phyloP scores from a whole-genome alignment of 2,113 vertebrate genomes.

The Theristicus caerulescens region DNA sequence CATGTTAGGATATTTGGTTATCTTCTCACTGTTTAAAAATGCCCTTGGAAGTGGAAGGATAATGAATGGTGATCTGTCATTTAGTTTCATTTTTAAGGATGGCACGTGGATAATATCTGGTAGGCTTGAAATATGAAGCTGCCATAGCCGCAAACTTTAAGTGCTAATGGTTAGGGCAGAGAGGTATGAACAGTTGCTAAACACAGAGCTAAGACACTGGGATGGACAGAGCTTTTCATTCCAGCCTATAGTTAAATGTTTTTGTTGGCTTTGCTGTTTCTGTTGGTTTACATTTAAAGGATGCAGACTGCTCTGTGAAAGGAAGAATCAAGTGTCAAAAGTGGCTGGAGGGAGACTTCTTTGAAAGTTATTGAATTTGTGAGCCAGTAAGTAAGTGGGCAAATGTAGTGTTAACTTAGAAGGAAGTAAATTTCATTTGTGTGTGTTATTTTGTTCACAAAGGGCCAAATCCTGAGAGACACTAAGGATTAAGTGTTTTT shows the following conservation, averaged over 20 bases:
- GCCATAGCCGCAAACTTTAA: neutral
- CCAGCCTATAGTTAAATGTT: neutral
- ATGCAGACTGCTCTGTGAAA: neutral
- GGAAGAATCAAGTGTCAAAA: conserved; percentile 38
- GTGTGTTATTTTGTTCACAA: neutral
- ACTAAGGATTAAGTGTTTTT: conserved; percentile 19
- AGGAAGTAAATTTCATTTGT: neutral
- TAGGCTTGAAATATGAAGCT: conserved; percentile 7
- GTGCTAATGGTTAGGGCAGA: neutral
- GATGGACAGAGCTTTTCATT: neutral
- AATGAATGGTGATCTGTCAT: neutral
- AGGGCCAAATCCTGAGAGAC: conserved; percentile 5
- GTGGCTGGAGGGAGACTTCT: conserved; percentile 20
- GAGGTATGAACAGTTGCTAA: neutral
- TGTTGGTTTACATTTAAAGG: conserved; percentile 12
- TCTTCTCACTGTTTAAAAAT: conserved; percentile 2
- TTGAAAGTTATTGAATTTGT: neutral
- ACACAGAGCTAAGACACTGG: neutral
- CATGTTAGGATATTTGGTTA: neutral
- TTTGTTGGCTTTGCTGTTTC: conserved; percentile 24
- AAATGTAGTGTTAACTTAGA: neutral
- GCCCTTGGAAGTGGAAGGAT: neutral
- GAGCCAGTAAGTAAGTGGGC: neutral
- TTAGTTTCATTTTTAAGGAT: conserved; percentile 1
- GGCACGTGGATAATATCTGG: neutral